Percentiles rank a stretch among this genome's conserved stretches.
Conservation (phyloP, 2,888 invertebrate species). For the Tenthredo amoena region DNA sequence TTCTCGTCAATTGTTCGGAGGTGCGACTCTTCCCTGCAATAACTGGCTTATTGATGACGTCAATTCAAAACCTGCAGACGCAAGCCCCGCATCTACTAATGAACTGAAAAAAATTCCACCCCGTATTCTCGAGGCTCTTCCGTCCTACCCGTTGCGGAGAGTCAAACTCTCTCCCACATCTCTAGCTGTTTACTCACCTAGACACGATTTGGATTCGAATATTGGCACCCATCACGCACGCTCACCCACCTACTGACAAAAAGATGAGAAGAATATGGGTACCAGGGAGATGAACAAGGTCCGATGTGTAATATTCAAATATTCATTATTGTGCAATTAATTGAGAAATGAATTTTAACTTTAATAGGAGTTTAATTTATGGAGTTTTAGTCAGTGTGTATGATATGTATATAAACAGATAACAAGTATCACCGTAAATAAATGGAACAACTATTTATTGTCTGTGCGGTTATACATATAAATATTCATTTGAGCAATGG, state of each 20-base stretch:
- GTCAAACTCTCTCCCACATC: slow-evolving; percentile 58
- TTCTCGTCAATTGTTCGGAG: not conserved
- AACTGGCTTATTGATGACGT: slow-evolving; percentile 69
- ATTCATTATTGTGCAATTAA: not conserved
- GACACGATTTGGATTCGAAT: slow-evolving; percentile 27
- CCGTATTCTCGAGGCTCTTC: slow-evolving; percentile 73
- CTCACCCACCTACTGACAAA: slow-evolving; percentile 47
- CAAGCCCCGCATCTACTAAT: slow-evolving; percentile 53
- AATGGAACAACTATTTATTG: slow-evolving; percentile 36
- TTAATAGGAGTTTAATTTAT: not conserved
- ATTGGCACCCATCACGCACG: slow-evolving; percentile 47
- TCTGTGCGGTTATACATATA: not conserved
- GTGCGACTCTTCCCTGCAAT: slow-evolving; percentile 59
- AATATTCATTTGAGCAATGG: not conserved
- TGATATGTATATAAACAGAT: slow-evolving; percentile 38
- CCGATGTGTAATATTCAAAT: not conserved
- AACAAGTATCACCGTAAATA: slow-evolving; percentile 7
- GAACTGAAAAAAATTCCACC: slow-evolving; percentile 70
- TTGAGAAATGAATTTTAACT: not conserved
- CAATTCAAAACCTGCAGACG: slow-evolving; percentile 33
- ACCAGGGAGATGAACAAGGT: not conserved
- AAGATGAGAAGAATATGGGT: not conserved
- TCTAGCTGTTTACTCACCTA: slow-evolving; percentile 48
- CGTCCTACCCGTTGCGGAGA: slow-evolving; percentile 67
- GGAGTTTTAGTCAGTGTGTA: slow-evolving; percentile 38